Evolutionary conservation across 2,113 vertebrate species (phyloP), one percentile per base, ranked within the genome.

Genomic region (Cathartes aura): DNA sequence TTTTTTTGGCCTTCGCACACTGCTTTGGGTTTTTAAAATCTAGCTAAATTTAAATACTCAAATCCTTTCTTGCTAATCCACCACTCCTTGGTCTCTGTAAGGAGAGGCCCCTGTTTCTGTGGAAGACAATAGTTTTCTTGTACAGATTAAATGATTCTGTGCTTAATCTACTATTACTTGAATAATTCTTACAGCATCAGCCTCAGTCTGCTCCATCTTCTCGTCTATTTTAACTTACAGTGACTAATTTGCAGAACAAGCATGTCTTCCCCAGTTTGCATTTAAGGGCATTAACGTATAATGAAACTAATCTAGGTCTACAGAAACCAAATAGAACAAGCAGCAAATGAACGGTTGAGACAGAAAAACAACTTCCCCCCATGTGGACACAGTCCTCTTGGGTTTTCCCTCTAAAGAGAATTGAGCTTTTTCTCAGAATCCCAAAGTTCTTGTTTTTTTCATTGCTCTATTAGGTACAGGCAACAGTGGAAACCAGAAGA

Each of bases 221-320:
- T 59, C 26, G n/a, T 79, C 53, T 63, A 3, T 93, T 95, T 96
- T 90, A 82, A 84, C 47, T 87, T 89, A 32, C 14, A 93, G 66
- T 66, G 56, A 67, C 66, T 95, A 64, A 91, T 89, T 79, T 89
- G 30, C 64, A 92, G 73, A 94, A 89, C 56, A 79, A 91, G 48
- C 36, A 59, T 79, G 36, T 88, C 53, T 95, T 79, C 36, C 27
- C 30, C 23, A 47, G 40, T 82, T 91, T 92, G 24, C 34, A 53
- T 82, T 48, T 73, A 82, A 84, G 86, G 73, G 20, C 53, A 66
- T 93, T 91, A 84, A 60, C 4, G 5, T 87, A 36, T 58, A 87
- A 82, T 75, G 52, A 93, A 92, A 92, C 76, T 78, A 82, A 87
- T 73, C 48, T 56, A 67, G 38, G 36, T 92, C 76, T 91, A 42